Evolutionary conservation across 2,113 vertebrate genomes (phyloP).

Genomic region (Elgaria multicarinata): DNA sequence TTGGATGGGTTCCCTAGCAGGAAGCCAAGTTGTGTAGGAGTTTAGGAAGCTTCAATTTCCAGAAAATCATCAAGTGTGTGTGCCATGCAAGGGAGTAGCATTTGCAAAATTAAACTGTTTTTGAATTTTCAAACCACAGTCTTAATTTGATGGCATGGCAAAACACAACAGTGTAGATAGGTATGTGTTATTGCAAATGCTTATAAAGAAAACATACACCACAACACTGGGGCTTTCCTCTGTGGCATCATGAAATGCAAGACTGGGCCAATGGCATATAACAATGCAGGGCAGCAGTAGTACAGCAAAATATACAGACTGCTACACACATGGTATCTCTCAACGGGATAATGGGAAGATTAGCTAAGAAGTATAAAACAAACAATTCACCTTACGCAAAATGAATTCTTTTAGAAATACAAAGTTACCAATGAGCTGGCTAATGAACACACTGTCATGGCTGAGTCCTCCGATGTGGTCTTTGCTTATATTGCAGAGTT

Average conservation of each 20-base stretch:
- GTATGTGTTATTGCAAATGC: background rate
- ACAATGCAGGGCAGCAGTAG: accelerated
- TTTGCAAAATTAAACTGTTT: background rate
- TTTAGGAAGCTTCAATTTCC: background rate
- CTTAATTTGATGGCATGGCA: background rate
- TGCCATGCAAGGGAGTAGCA: background rate
- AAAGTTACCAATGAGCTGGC: background rate
- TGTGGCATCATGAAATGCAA: background rate
- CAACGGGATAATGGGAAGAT: background rate
- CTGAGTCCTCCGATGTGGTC: background rate
- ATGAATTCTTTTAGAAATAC: background rate
- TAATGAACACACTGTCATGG: background rate
- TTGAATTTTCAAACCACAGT: background rate
- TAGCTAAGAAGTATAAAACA: background rate
- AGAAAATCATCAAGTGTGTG: background rate
- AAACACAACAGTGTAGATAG: background rate
- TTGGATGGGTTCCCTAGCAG: background rate
- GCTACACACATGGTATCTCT: background rate
- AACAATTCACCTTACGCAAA: background rate
- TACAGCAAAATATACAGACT: background rate
- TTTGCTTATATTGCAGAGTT: background rate
- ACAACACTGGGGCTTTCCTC: background rate
- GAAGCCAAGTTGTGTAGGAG: background rate
- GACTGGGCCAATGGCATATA: accelerated
- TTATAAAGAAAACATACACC: background rate